These are phyloP conservation scores for Nebria brevicollis DNA, from an alignment of 2,888 invertebrate species.

Conservation along the genomic window DNA sequence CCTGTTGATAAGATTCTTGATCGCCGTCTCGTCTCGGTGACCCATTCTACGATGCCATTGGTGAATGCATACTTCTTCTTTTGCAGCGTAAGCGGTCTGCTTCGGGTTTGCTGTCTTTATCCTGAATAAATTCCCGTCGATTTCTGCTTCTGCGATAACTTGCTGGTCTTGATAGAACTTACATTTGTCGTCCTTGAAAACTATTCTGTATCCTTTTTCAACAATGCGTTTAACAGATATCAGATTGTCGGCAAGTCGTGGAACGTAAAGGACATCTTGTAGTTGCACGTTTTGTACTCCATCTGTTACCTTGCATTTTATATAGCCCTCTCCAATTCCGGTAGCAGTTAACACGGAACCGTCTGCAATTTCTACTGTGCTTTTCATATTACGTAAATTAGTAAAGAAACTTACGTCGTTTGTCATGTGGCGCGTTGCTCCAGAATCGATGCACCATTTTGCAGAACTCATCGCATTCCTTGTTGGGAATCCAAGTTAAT, in stretches of 20 bases:
- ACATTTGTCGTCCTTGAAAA: not conserved
- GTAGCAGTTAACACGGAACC: not conserved
- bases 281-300: not conserved
- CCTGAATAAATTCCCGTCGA: constrained; percentile 7
- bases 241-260: not conserved
- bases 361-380: not conserved
- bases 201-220: not conserved
- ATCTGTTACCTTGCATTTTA: not conserved
- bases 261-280: constrained; percentile 9
- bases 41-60: not conserved
- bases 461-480: not conserved
- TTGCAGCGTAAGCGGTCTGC: not conserved
- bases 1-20: no score
- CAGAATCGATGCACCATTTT: not conserved
- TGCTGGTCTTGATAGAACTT: not conserved
- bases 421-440: constrained; percentile 13
- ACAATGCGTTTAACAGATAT: constrained; percentile 10
- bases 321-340: not conserved
- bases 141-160: constrained; percentile 1
- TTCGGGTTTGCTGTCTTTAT: not conserved
- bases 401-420: constrained; percentile 4
- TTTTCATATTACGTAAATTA: not conserved
- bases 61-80: not conserved
- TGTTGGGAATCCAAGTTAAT: no score
- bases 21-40: no score